Evolutionary conservation across 2,797 vertebrate genomes (phyloP).

Genomic region (Centroberyx gerrardi): DNA sequence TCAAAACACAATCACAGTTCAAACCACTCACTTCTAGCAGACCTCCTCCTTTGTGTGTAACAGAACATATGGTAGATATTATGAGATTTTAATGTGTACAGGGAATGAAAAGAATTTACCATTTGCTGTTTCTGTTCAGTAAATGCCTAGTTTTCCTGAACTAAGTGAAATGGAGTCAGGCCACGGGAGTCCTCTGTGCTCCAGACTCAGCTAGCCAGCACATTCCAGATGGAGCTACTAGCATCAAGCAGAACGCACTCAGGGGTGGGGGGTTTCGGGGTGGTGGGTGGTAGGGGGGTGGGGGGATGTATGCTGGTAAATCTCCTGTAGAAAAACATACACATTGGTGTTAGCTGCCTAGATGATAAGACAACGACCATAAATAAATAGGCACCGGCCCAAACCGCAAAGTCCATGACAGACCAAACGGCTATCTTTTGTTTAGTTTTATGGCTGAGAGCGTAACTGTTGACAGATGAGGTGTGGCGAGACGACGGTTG

Average conservation of each 20-base stretch:
- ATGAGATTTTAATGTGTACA: slow-evolving; percentile 67
- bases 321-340: slow-evolving; percentile 24
- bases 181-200: slow-evolving; percentile 54
- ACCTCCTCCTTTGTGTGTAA: slow-evolving; percentile 55
- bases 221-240: slow-evolving; percentile 69
- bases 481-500: slow-evolving; percentile 63
- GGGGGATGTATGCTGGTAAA: background rate
- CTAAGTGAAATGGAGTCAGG: slow-evolving; percentile 53
- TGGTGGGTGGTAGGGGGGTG: no score
- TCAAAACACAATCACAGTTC: slow-evolving; percentile 45
- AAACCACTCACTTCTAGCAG: slow-evolving; percentile 54
- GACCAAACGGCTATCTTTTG: slow-evolving; percentile 68
- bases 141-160: slow-evolving; percentile 63
- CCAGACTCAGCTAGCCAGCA: slow-evolving; percentile 49
- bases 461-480: slow-evolving; percentile 72
- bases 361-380: slow-evolving; percentile 51
- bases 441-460: slow-evolving; percentile 63
- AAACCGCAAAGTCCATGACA: slow-evolving; percentile 42
- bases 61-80: slow-evolving; percentile 79
- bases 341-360: slow-evolving; percentile 24
- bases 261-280: background rate
- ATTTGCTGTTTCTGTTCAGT: slow-evolving; percentile 69
- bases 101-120: slow-evolving; percentile 73
- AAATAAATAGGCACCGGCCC: slow-evolving; percentile 60
- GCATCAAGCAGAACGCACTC: slow-evolving; percentile 33